These are phyloP conservation scores for Mallotus villosus DNA, from an alignment of 2,797 vertebrate genomes.

Conservation along the genomic window DNA sequence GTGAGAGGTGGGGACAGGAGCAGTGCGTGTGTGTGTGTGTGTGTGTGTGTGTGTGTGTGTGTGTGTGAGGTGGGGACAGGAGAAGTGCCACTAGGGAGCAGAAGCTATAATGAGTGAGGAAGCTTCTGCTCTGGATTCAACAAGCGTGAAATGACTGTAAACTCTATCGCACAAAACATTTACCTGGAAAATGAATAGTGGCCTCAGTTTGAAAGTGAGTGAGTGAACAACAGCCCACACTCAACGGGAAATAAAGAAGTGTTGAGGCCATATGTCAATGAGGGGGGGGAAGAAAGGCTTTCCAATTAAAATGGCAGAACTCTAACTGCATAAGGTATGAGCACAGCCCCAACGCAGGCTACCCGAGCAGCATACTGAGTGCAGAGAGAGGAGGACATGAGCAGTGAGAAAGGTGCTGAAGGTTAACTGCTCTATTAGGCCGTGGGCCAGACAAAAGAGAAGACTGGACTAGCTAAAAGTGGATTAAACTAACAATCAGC, in stretches of 20 bases:
- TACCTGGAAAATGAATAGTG: constrained; percentile 69
- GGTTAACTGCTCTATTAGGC: constrained; percentile 25
- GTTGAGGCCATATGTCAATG: constrained; percentile 19
- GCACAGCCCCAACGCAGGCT: constrained; percentile 20
- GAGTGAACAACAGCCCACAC: constrained; percentile 35
- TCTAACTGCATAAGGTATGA: constrained; percentile 35
- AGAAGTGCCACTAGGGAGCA: constrained; percentile 43
- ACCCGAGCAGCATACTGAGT: constrained; percentile 23
- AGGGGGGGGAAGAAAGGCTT: constrained; percentile 23
- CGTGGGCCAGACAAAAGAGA: constrained; percentile 8
- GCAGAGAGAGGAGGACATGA: too few relatives aligned
- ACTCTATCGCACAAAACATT: constrained; percentile 66
- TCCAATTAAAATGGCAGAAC: constrained; percentile 52
- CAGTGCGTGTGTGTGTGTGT: constrained; percentile 20
- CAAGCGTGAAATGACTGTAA: constrained; percentile 76
- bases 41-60: constrained; percentile 11
- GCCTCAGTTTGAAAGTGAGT: constrained; percentile 48
- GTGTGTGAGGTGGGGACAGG: constrained; percentile 29
- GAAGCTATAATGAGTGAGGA: constrained; percentile 59
- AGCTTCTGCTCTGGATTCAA: constrained; percentile 57
- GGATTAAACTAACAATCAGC: not conserved
- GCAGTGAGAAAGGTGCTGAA: constrained; percentile 6
- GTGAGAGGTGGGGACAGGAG: constrained; percentile 31
- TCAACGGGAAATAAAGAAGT: constrained; percentile 19
- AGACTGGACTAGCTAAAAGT: not conserved